These are phyloP conservation scores for Noctua janthe DNA, from an alignment of 2,888 invertebrate species.

Conservation along the genomic window DNA sequence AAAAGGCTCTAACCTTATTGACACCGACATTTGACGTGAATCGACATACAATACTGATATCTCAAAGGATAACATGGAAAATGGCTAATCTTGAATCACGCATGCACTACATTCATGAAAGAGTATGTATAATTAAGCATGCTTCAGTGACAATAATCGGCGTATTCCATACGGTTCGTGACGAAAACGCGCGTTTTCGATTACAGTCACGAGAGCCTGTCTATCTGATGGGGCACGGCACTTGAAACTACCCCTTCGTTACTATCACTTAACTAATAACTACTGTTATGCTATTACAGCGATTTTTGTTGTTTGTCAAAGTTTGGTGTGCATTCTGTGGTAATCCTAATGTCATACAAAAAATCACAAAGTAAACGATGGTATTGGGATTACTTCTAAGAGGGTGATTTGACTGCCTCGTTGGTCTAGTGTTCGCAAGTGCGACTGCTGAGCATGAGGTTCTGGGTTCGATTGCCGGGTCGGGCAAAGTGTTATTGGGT, in stretches of 20 bases:
- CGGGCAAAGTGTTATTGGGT: too few relatives aligned
- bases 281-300: constrained; percentile 69
- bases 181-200: constrained; percentile 62
- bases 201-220: constrained; percentile 76
- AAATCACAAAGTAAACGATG: neutral
- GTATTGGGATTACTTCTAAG: neutral
- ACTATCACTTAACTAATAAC: constrained; percentile 85
- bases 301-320: constrained; percentile 73
- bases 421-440: too few relatives aligned
- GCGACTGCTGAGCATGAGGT: too few relatives aligned
- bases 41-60: neutral
- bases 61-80: constrained; percentile 6
- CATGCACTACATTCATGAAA: constrained; percentile 27
- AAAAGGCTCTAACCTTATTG: neutral
- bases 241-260: constrained; percentile 73
- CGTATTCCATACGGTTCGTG: constrained; percentile 42
- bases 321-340: constrained; percentile 13
- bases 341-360: neutral
- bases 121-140: constrained; percentile 50
- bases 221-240: constrained; percentile 81
- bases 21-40: too few relatives aligned
- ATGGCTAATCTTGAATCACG: constrained; percentile 41
- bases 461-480: too few relatives aligned
- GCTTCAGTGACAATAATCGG: constrained; percentile 50
- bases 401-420: too few relatives aligned